Evolutionary conservation across 2,888 invertebrate genomes (phyloP).

Genomic region (Lithophane socia): DNA sequence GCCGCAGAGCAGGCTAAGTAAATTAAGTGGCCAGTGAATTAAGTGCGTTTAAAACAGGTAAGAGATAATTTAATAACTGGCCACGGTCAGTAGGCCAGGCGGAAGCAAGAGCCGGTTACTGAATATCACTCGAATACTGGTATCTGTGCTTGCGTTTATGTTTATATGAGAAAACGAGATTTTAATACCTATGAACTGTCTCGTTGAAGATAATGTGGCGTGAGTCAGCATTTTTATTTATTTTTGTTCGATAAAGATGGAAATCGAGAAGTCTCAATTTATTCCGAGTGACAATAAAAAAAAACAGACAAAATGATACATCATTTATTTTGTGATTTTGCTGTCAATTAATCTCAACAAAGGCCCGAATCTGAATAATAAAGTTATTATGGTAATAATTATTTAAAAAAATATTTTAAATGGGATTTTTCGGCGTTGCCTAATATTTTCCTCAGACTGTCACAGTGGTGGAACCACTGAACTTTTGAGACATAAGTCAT

Average conservation of each 20-base stretch:
- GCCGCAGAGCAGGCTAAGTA: slow-evolving; percentile 36
- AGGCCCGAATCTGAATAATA: too few species aligned
- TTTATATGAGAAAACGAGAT: slow-evolving; percentile 48
- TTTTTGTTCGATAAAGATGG: not conserved
- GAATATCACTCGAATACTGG: slow-evolving; percentile 47
- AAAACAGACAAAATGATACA: not conserved
- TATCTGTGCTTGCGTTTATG: slow-evolving; percentile 22
- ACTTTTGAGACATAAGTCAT: too few species aligned
- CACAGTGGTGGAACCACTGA: too few species aligned
- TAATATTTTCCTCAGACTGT: too few species aligned
- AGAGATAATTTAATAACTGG: slow-evolving; percentile 50
- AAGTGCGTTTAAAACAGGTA: slow-evolving; percentile 54
- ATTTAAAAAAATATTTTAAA: too few species aligned
- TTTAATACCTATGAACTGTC: slow-evolving; percentile 53
- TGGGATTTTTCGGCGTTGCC: too few species aligned
- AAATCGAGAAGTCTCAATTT: not conserved
- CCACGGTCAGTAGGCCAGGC: slow-evolving; percentile 71
- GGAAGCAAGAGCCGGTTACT: slow-evolving; percentile 66
- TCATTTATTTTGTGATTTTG: not conserved
- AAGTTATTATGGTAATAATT: too few species aligned
- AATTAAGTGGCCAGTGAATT: slow-evolving; percentile 31
- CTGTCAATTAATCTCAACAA: not conserved
- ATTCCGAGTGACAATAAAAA: too few species aligned
- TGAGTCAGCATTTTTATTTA: slow-evolving; percentile 36
- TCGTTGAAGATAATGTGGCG: slow-evolving; percentile 11